Conservation (phyloP, 2,113 vertebrate genomes). For the Pachyramphus minor region DNA sequence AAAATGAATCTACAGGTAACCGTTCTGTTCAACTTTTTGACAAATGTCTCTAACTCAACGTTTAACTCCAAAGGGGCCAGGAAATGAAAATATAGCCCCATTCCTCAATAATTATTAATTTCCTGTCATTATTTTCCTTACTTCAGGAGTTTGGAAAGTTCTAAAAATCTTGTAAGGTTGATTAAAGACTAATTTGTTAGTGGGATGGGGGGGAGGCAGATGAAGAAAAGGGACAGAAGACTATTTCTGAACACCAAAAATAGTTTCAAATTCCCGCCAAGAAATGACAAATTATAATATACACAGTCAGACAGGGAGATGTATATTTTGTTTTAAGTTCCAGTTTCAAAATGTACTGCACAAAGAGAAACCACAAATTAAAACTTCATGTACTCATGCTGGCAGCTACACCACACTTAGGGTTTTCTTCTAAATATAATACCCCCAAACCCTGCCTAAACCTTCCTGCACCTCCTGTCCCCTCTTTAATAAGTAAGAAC, state of each 20-base stretch:
- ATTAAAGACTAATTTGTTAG: conserved; percentile 50
- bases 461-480: not conserved
- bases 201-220: not conserved
- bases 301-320: conserved; percentile 9
- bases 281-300: conserved; percentile 49
- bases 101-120: conserved; percentile 61
- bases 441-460: not conserved
- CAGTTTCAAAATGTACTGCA: conserved; percentile 36
- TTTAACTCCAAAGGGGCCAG: not conserved
- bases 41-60: not conserved
- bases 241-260: conserved; percentile 43
- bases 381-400: conserved; percentile 45
- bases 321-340: conserved; percentile 66
- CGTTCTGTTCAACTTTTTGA: not conserved
- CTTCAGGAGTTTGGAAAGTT: conserved; percentile 15
- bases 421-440: conserved; percentile 11
- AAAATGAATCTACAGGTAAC: conserved; percentile 18
- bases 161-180: conserved; percentile 8
- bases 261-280: conserved; percentile 56
- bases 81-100: conserved; percentile 46
- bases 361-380: conserved; percentile 63
- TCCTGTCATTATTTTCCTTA: conserved; percentile 53
- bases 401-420: not conserved
- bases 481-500: not conserved
- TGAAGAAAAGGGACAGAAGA: conserved; percentile 7